Base-by-base conservation (phyloP, 2,888 invertebrate genomes). In the Caenorhabditis zanzibari region DNA sequence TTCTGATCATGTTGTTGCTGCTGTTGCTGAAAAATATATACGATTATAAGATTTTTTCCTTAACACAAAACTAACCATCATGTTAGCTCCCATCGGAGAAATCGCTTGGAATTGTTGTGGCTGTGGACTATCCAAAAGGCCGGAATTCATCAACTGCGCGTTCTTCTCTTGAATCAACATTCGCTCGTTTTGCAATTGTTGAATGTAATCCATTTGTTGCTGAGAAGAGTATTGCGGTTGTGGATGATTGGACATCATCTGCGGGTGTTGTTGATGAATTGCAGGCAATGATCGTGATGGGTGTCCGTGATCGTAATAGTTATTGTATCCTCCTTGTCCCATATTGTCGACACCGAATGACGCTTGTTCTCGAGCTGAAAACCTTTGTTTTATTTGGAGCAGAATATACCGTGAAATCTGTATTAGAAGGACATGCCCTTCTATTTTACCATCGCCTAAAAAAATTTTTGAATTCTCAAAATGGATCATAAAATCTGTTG, bases 161-260 rank as follows among this genome's bases (percentile, higher is more conserved):
- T 87, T 84, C 68, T 85, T 81, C 73, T 87, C 87, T 64, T 86
- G 87, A 52, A 87, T 81, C 58, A 80, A 69, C 69, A 79, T 87
- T 66, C 85, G 49, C 19, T 87, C 87, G 49, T 86, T 85, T 56
- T 86, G 83, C 26, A 87, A 52, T 32, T 87, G 85, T 44, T 87
- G 87, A 56, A 87, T 82, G 63, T 81, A 85, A 35, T 85, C 82
- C 56, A 72, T 73, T 68, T 82, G 85, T 22, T 75, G 66, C 52
- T 79, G 66, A 77, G 74, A 64, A 56, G 76, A 66, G 54, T 76
- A 72, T 76, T 71, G 75, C 52, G 75, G 56, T 71, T 82, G 66
- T 75, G 71, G 84, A 73, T 77, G 72, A 58, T 69, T 59, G 22
- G 68, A 44, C 26, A 81, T 75, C 63, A 76, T 63, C 69, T 84